Evolutionary conservation across 2,113 vertebrate species (phyloP), one percentile per base, ranked within the genome.

Genomic region (Engystomops pustulosus): DNA sequence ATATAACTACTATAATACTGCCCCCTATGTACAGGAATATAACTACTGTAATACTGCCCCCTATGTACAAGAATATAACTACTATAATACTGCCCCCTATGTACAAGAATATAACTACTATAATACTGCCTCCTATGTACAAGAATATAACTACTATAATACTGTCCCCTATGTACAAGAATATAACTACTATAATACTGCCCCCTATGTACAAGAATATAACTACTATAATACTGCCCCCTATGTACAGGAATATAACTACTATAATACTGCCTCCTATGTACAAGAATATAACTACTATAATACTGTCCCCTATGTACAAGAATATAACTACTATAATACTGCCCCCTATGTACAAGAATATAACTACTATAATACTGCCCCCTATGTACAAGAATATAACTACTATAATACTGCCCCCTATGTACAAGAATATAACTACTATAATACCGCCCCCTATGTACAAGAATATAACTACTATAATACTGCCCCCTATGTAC

Each of bases 1-100:
- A 58, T 58, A 58, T 58, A 58, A 58, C 53, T 58, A 58, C 53
- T 58, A 58, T 58, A 58, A 58, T 58, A 58, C 53, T 58, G n/a
- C n/a, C 20, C 8, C n/a, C 53, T 41, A 41, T 41, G 38, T 41
- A 41, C 38, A 41, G 8, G 38, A 41, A 58, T 58, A n/a, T 53
- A 53, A n/a, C 6, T 17, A 15, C 12, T 55, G 8, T 55, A n/a
- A 55, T 20, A 55, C 18, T n/a, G 20, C n/a, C 44, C 12, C 51
- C 20, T 7, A 55, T 55, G 51, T 20, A 20, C 8, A 41, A 41
- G 38, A 41, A 23, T 58, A 58, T 11, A 58, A 25, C 53, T 58
- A 25, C 20, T 25, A 58, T 25, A 58, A 58, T 25, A 23, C 20
- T 58, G 8, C n/a, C 8, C 2, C 53, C 38, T 41, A 41, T 41